A percentile compares a stretch with the other conserved stretches of the same genome.
Evolutionary conservation across 2,113 vertebrate species (phyloP).

Genomic region (Marcusenius ussheri): DNA sequence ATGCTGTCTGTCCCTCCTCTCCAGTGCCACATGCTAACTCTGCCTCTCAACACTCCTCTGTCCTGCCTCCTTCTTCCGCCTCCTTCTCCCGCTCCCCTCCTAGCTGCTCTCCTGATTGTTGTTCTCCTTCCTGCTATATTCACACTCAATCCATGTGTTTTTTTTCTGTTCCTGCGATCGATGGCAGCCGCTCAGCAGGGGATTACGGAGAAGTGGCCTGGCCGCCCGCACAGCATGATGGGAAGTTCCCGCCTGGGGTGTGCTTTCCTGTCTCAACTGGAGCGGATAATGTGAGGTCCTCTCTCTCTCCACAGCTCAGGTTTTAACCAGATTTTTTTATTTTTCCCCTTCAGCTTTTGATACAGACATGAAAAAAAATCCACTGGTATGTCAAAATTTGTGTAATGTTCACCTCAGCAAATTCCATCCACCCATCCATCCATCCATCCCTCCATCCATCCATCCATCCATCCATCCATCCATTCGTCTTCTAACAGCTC

Average conservation of each 20-base stretch:
- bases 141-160: neutral
- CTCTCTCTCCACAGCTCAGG: neutral
- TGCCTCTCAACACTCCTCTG: neutral
- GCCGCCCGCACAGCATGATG: neutral
- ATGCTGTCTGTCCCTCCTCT: neutral
- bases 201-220: neutral
- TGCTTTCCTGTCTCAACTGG: neutral
- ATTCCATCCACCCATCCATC: neutral
- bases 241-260: neutral
- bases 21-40: neutral
- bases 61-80: neutral
- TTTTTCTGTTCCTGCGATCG: slow-evolving; percentile 4
- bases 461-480: neutral
- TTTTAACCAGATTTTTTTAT: neutral
- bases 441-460: neutral
- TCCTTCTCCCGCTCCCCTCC: neutral
- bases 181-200: slow-evolving; percentile 5
- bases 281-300: neutral
- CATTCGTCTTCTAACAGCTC: neutral
- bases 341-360: neutral
- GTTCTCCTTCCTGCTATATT: neutral
- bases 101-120: neutral
- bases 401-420: neutral
- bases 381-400: neutral
- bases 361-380: neutral